Evolutionary conservation across 2,888 invertebrate genomes (phyloP), one percentile per base, ranked within the genome.

Genomic region (Drosophila buzzatii): DNA sequence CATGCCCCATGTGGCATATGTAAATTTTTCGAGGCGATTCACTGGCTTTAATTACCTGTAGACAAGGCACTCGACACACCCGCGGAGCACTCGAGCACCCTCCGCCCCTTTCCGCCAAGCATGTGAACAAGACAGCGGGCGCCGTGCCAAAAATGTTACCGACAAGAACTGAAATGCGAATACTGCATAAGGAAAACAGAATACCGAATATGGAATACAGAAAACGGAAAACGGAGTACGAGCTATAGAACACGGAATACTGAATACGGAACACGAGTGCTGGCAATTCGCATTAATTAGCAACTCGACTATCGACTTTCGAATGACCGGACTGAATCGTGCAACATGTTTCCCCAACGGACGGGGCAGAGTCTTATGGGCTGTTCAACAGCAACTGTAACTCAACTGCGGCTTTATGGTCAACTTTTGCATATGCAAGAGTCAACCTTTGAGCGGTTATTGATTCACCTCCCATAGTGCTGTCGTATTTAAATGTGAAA

Each of bases 1-100:
- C 65, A 52, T 42, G 14, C 39, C 77, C 70, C 71, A 67, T 72
- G 65, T 66, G 76, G 66, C 84, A 79, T 81, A 86, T 89, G 89
- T 60, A 89, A 83, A 89, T 88, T 76, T 76, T 59, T 53, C 58
- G 62, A 65, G 39, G 53, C 70, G 52, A 72, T 64, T 65, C 72
- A 70, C 59, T 74, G 69, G 63, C 74, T 85, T 87, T 84, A 84
- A 84, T 87, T 84, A 87, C 88, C 88, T 76, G 85, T 76, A 85
- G 85, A 85, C 85, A 85, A 82, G 87, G 55, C 70, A 72, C 41
- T 53, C 60, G 52, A 35, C 53, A 66, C 63, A 16, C 49, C 47
- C 42, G 39, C 16, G 2, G 3, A 1, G 5, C 31, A 12, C n/a
- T 2, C 27, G 31, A 8, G 1, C 39, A 8, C 27, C n/a, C 6